phyloP scores from a whole-genome alignment of 2,888 invertebrate genomes.

The Xestoiulus laeticollis region DNA sequence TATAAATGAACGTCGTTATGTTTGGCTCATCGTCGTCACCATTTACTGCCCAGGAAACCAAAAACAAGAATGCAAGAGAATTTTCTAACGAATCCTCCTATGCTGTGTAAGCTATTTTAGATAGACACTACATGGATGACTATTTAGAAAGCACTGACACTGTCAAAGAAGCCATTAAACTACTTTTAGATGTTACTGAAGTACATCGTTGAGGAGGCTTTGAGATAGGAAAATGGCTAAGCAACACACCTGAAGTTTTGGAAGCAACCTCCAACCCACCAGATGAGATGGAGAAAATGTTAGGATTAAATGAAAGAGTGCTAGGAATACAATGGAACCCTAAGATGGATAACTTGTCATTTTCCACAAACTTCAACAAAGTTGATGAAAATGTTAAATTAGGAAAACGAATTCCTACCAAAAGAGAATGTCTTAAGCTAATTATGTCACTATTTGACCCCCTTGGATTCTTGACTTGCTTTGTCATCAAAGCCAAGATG shows the following conservation, averaged over 20 bases:
- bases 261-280: background rate
- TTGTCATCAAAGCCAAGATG: background rate
- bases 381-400: background rate
- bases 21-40: background rate
- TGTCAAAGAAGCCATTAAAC: background rate
- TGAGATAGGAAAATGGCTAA: background rate
- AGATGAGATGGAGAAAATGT: background rate
- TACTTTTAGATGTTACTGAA: background rate
- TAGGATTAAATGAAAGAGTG: background rate
- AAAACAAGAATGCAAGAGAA: background rate
- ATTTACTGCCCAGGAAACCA: background rate
- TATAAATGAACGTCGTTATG: background rate
- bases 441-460: background rate
- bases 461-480: background rate
- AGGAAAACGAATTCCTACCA: background rate
- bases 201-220: background rate
- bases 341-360: background rate
- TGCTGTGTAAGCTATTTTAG: background rate
- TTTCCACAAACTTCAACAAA: background rate
- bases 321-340: background rate
- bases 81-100: background rate
- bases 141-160: background rate
- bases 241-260: background rate
- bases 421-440: background rate
- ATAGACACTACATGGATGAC: background rate